Conservation (phyloP, 2,113 vertebrate species). For the Pterocles gutturalis region DNA sequence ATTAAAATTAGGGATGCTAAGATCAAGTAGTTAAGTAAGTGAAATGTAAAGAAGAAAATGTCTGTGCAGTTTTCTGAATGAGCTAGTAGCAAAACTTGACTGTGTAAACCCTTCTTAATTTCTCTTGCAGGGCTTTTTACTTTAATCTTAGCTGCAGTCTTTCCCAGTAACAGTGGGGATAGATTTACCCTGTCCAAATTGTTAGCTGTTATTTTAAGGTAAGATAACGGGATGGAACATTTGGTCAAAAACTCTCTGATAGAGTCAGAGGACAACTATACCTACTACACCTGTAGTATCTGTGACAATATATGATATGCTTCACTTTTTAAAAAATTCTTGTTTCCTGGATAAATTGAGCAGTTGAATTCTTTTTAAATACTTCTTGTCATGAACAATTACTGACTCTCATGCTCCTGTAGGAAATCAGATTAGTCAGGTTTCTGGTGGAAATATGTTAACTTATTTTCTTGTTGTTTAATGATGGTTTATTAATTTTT, state of each 20-base stretch:
- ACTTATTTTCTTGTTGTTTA: neutral
- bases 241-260: neutral
- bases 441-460: neutral
- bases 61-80: neutral
- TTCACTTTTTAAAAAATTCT: neutral
- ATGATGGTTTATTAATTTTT: neutral
- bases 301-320: neutral
- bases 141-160: slow-evolving; percentile 91
- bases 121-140: slow-evolving; percentile 89
- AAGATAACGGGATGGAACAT: slow-evolving; percentile 30
- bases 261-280: neutral
- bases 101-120: neutral
- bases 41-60: neutral
- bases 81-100: neutral
- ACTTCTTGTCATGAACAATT: neutral
- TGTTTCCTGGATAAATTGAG: neutral
- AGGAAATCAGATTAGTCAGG: neutral
- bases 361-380: neutral
- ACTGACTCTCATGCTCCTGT: neutral
- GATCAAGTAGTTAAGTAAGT: neutral
- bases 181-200: slow-evolving; percentile 96
- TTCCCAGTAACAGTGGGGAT: slow-evolving; percentile 97
- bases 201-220: slow-evolving; percentile 93
- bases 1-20: neutral
- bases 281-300: neutral